phyloP scores from a whole-genome alignment of 2,888 invertebrate species.

The Rhingia campestris region DNA sequence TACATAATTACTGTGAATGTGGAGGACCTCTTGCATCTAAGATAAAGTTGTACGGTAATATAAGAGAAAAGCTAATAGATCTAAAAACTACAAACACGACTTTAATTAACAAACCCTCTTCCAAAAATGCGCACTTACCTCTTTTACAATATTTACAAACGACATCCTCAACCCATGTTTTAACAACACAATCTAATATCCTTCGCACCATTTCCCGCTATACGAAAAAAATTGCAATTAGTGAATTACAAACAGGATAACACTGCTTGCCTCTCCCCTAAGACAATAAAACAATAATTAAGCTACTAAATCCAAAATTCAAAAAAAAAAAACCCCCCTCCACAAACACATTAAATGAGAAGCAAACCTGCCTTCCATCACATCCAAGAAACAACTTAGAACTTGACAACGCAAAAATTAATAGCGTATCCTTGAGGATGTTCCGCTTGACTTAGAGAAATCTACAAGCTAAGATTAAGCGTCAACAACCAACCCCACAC shows the following conservation, averaged over 20 bases:
- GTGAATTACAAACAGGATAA: conserved; percentile 34
- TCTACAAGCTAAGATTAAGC: not conserved
- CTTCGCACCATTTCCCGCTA: conserved; percentile 40
- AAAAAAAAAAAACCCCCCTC: conserved; percentile 41
- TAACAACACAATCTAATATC: conserved; percentile 1
- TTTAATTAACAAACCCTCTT: conserved; percentile 2
- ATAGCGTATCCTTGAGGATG: conserved; percentile 41
- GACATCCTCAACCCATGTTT: not conserved
- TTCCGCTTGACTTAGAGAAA: conserved; percentile 5
- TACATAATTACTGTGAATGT: too few species aligned
- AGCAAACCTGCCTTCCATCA: conserved; percentile 23
- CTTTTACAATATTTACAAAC: too few species aligned
- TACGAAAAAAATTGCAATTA: conserved; percentile 64
- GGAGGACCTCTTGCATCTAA: too few species aligned
- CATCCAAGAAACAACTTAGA: not conserved
- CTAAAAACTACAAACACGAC: too few species aligned
- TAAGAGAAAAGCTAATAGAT: too few species aligned
- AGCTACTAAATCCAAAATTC: conserved; percentile 51
- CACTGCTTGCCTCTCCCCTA: not conserved
- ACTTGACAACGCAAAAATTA: conserved; percentile 21
- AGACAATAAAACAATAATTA: conserved; percentile 22
- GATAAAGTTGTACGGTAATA: too few species aligned
- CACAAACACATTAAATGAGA: conserved; percentile 34
- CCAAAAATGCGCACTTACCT: not conserved
- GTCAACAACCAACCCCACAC: not conserved